These are phyloP conservation scores for Chitala chitala DNA, from an alignment of 2,113 vertebrate genomes.

Conservation along the genomic window DNA sequence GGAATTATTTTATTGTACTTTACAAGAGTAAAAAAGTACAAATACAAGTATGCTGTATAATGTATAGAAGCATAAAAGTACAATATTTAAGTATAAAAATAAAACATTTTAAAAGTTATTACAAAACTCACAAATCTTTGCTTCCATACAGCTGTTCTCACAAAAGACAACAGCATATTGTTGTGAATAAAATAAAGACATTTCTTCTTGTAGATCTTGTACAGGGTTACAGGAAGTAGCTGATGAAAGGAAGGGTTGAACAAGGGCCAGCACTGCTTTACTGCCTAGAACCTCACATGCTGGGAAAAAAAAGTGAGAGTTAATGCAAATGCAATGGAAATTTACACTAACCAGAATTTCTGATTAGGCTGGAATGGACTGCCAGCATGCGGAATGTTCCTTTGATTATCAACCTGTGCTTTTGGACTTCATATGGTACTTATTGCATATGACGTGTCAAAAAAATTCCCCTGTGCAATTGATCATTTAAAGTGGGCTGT, in stretches of 20 bases:
- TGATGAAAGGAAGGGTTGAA: not conserved
- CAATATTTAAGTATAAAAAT: too few species aligned
- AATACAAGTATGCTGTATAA: too few species aligned
- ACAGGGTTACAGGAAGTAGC: conserved; percentile 5
- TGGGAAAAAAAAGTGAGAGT: not conserved
- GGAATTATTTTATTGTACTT: too few species aligned
- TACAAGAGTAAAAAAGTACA: too few species aligned
- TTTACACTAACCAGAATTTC: not conserved
- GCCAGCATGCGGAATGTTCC: not conserved
- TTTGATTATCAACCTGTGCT: not conserved
- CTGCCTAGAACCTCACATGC: not conserved
- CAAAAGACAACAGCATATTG: too few species aligned
- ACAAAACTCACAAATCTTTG: too few species aligned
- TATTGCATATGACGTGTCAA: not conserved
- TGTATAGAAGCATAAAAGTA: too few species aligned
- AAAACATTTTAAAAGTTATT: too few species aligned
- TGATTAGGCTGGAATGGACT: not conserved
- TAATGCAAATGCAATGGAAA: conserved; percentile 1
- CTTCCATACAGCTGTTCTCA: too few species aligned
- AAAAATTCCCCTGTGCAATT: not conserved
- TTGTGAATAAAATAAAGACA: too few species aligned
- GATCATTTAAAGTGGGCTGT: not conserved
- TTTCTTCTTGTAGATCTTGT: too few species aligned
- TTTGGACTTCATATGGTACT: not conserved
- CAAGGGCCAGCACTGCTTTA: too few species aligned